phyloP scores from a whole-genome alignment of 2,113 vertebrate genomes.

The Parotia lawesii region DNA sequence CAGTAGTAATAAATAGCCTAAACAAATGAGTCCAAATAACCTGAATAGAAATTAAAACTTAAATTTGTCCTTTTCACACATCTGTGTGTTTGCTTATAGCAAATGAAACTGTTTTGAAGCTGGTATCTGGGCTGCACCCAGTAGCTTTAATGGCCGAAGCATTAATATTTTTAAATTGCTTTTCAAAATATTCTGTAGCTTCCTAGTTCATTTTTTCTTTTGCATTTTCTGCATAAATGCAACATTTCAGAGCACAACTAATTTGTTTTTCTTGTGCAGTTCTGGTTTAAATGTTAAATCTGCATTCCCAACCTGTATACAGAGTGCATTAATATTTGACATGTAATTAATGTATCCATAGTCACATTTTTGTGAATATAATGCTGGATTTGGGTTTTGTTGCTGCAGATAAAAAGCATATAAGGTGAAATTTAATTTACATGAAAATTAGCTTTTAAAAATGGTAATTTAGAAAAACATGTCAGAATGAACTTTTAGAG shows the following conservation, averaged over 20 bases:
- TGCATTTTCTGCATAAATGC: neutral
- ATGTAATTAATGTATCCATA: neutral
- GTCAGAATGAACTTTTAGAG: neutral
- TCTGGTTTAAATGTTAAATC: neutral
- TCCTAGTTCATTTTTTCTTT: neutral
- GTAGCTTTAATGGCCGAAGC: neutral
- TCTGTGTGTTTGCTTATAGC: neutral
- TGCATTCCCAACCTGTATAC: neutral
- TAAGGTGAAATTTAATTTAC: neutral
- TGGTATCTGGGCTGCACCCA: neutral
- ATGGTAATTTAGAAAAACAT: neutral
- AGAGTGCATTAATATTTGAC: neutral
- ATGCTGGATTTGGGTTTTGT: neutral
- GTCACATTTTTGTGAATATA: neutral
- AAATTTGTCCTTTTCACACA: neutral
- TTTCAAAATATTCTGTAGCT: neutral
- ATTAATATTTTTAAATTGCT: neutral
- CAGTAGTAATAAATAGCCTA: neutral
- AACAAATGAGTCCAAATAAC: neutral
- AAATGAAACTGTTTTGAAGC: neutral
- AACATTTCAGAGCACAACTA: neutral
- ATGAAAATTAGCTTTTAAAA: neutral
- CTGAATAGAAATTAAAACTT: neutral
- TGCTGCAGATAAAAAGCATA: neutral
- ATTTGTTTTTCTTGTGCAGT: neutral